Evolutionary conservation across 2,888 invertebrate genomes (phyloP), one percentile per base, ranked within the genome.

Genomic region (Drosophila prolongata): DNA sequence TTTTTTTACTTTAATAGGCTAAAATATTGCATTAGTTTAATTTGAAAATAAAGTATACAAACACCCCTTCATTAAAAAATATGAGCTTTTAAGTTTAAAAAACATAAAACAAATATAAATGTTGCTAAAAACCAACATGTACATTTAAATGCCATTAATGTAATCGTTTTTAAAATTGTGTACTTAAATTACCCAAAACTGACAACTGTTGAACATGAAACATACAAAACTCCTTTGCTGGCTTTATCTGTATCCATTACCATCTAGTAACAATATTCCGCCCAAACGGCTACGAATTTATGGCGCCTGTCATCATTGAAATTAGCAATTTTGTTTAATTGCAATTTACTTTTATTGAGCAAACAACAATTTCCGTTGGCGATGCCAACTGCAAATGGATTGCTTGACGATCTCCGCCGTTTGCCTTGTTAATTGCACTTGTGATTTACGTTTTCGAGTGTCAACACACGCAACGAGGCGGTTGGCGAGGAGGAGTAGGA

Each of bases 291-390:
- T 46, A 46, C 47, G 50, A 62, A 89, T 89, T 87, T 87, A 83
- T 83, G 71, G 80, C 62, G 37, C 53, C 80, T 89, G 88, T 89
- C 89, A 82, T 79, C 87, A 82, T 78, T 86, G 87, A 77, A 89
- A 86, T 86, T 82, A 88, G 75, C 81, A 87, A 87, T 87, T 80
- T 77, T 80, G 84, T 80, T 87, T 87, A 83, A 87, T 87, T 89
- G 86, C 89, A 87, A 89, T 87, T 87, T 89, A 87, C 79, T 89
- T 89, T 87, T 87, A 89, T 87, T 89, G 80, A 60, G 64, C 89
- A 80, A 80, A 89, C 82, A 82, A 79, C 88, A 81, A 89, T 87
- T 89, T 87, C 81, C 78, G 89, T 65, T 66, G 76, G 70, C 68
- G 67, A 60, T 52, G 68, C 56, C 61, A 60, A 38, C 53, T 49